Percentiles rank a stretch among this genome's conserved stretches.
These are phyloP conservation scores for Lepidocyrtoides sp. DNA, from an alignment of 2,888 invertebrate species.

Conservation along the genomic window DNA sequence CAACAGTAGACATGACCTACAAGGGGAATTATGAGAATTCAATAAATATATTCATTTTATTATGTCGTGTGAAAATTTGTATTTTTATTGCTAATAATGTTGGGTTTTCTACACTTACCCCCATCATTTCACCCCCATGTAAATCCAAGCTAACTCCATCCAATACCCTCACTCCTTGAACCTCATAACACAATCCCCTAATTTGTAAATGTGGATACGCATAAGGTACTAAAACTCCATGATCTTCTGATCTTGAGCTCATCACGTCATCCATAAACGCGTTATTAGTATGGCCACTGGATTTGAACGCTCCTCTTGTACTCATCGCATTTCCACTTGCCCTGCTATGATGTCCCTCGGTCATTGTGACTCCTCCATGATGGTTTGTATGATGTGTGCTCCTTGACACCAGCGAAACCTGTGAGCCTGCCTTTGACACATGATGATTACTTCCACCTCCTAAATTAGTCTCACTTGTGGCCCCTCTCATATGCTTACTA, in stretches of 20 bases:
- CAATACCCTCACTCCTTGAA: slow-evolving; percentile 88
- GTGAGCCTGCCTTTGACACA: slow-evolving; percentile 90
- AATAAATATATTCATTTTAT: too few relatives aligned
- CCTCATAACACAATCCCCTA: slow-evolving; percentile 90
- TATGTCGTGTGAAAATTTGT: too few relatives aligned
- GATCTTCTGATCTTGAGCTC: slow-evolving; percentile 68
- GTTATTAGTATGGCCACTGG: slow-evolving; percentile 69
- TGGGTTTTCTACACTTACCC: too few relatives aligned
- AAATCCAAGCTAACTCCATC: slow-evolving; percentile 95
- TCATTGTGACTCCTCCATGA: slow-evolving; percentile 25
- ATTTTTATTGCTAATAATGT: too few relatives aligned
- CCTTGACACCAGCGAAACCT: slow-evolving; percentile 86
- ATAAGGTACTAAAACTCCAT: slow-evolving; percentile 54
- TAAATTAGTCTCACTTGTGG: slow-evolving; percentile 93
- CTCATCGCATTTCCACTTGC: slow-evolving; percentile 62
- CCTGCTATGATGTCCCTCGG: slow-evolving; percentile 65
- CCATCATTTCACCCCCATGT: slow-evolving; percentile 96
- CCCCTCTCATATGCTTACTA: slow-evolving; percentile 73
- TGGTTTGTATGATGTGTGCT: slow-evolving; percentile 65
- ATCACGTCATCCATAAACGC: slow-evolving; percentile 66
- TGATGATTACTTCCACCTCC: slow-evolving; percentile 86
- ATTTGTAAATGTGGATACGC: slow-evolving; percentile 87
- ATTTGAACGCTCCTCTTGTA: slow-evolving; percentile 57
- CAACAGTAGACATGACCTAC: too few relatives aligned
- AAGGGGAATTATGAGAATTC: too few relatives aligned